Conservation (phyloP, 2,888 invertebrate species). For the Patella pellucida region DNA sequence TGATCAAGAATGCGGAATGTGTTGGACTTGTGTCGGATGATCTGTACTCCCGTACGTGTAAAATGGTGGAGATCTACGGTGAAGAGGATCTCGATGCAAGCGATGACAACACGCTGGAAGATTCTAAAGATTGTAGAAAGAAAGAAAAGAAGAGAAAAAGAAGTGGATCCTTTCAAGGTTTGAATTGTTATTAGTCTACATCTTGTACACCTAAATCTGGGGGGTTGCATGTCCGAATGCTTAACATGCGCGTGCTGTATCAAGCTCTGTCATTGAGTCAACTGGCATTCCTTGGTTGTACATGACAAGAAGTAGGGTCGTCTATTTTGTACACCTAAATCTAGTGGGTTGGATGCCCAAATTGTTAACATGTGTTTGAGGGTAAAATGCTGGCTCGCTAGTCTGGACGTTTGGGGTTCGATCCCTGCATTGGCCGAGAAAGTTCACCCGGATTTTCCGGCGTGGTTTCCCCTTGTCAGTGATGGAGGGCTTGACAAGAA, state of each 20-base stretch:
- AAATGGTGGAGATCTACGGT: slow-evolving; percentile 59
- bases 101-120: slow-evolving; percentile 64
- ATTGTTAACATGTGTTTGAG: too few species aligned
- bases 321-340: too few species aligned
- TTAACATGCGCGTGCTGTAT: background rate
- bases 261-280: background rate
- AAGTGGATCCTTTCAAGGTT: slow-evolving; percentile 88
- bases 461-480: too few species aligned
- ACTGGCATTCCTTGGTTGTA: too few species aligned
- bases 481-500: too few species aligned
- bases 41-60: slow-evolving; percentile 71
- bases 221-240: background rate
- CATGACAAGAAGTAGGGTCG: too few species aligned
- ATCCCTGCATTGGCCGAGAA: too few species aligned
- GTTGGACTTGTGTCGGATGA: slow-evolving; percentile 82
- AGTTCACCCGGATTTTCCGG: too few species aligned
- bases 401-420: too few species aligned
- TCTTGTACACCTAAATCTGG: background rate
- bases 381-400: too few species aligned
- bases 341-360: too few species aligned
- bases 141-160: slow-evolving; percentile 82
- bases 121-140: slow-evolving; percentile 64
- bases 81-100: slow-evolving; percentile 64
- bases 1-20: slow-evolving; percentile 83
- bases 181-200: background rate